Base-by-base conservation (phyloP, 2,797 vertebrate genomes). In the Melanotaenia parkinsoni region DNA sequence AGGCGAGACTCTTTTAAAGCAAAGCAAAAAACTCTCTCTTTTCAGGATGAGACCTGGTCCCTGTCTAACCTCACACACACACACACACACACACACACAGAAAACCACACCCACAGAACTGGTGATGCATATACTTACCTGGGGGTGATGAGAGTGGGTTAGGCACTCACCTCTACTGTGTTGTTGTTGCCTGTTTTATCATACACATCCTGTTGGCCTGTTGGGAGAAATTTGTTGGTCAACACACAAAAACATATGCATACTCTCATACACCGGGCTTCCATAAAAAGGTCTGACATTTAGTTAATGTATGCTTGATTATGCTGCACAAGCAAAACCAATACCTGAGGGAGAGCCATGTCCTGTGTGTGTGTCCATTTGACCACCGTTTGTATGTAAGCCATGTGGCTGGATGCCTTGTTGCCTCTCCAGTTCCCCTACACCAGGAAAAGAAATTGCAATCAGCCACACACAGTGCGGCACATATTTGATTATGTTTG, bases 361-460 rank as follows among this genome's bases (percentile, higher is more conserved):
- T 88, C 96, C 97, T 18, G 94, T 93, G 79, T 96, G 97, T 16
- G 92, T 81, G 72, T 98, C 97, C 91, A 96, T 88, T 90, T 97
- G 98, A 67, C 95, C 94, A 13, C 96, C 97, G 0, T 96, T 95
- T 51, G 94, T 94, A 90, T 96, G 96, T 78, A 95, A 89, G 24
- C 95, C 92, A 13, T 96, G 95, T 12, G 93, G 90, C 92, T 96
- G 97, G 68, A 94, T 90, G 56, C 96, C 96, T 79, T 97, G 97
- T 72, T 99, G 97, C 85, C 96, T 97, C 91, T 99, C 97, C 83
- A 99, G 81, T 79, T 99, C 98, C 98, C 98, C 98, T 99, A n/a
- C 50, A 76, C 45, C 20, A 71, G 24, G 73, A 3, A 71, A 33
- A 54, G 1, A 68, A 4, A 56, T 53, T 76, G 22, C 61, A 58